Evolutionary conservation across 2,797 vertebrate genomes (phyloP), one percentile per base, ranked within the genome.

Genomic region (Masticophis lateralis): DNA sequence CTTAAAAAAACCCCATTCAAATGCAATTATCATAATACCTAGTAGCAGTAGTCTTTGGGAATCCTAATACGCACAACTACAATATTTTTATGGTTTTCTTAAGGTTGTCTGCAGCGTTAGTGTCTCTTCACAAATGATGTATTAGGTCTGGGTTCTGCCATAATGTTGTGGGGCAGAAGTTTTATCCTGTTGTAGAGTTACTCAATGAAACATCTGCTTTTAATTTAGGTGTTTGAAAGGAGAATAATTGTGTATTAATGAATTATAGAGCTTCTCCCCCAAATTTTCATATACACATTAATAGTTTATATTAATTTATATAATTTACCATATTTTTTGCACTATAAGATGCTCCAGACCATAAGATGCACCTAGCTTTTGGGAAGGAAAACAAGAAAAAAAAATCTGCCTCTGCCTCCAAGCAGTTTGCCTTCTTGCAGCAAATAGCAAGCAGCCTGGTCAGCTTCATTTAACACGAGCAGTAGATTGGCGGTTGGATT

Each of bases 291-390:
- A 14, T 95, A 95, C 96, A 95, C 16, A 95, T 51, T 90, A 91
- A 95, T 90, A 96, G 92, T 96, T 96, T 96, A 96, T 95, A 95
- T 94, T 93, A 57, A 12, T 20, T 92, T 93, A 93, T 96, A 92
- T 10, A 92, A 93, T 95, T 91, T 95, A 95, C 18, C 18, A 0
- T 59, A 59, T 18, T 59, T 59, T 59, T 59, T 59, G 57, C 57
- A 59, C 18, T 59, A 20, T 59, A 20, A 20, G 57, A 20, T 5
- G 5, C 18, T 59, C 57, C 18, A 59, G 57, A 6, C 57, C 56
- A 57, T 57, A 57, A 57, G 56, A 57, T 0, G 4, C 16, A 57
- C 57, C 57, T 20, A 20, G 57, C 18, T 59, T 59, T 59, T 5
- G 57, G 57, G 18, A 6, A 20, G 57, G 18, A 16, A 59, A 53